These are phyloP conservation scores for Melanotus villosus DNA, from an alignment of 2,888 invertebrate species.

Conservation along the genomic window DNA sequence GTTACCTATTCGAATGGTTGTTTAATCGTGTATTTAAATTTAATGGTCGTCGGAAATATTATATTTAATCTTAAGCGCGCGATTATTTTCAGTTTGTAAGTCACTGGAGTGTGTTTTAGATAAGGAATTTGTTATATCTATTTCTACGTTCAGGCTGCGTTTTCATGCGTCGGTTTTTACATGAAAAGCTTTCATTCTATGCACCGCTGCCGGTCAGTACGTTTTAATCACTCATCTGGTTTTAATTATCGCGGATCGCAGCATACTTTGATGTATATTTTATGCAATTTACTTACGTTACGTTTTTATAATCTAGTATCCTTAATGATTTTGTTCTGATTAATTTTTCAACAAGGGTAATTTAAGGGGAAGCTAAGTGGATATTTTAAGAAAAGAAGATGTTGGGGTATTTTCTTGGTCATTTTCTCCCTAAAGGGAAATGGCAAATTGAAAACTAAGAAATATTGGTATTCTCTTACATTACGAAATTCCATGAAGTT, in stretches of 20 bases:
- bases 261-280: too few relatives aligned
- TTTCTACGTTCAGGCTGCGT: neutral
- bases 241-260: conserved; percentile 12
- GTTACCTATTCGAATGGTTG: conserved; percentile 28
- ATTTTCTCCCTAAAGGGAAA: too few relatives aligned
- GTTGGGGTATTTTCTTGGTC: too few relatives aligned
- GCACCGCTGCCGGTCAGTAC: conserved; percentile 14
- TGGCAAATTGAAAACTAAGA: too few relatives aligned
- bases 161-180: neutral
- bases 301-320: too few relatives aligned
- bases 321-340: too few relatives aligned
- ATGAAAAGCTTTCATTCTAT: neutral
- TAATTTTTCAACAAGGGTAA: too few relatives aligned
- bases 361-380: too few relatives aligned
- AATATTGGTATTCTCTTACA: too few relatives aligned
- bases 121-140: conserved; percentile 47
- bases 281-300: too few relatives aligned
- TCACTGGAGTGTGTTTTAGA: conserved; percentile 58
- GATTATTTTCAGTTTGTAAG: conserved; percentile 58
- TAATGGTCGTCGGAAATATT: conserved; percentile 56
- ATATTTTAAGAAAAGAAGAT: too few relatives aligned
- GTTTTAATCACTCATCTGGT: conserved; percentile 4
- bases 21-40: conserved; percentile 52
- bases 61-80: conserved; percentile 56
- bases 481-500: too few relatives aligned